A percentile compares a stretch with the other conserved stretches of the same genome.
These are phyloP conservation scores for Pogonophryne albipinna DNA, from an alignment of 2,797 vertebrate genomes.

Conservation along the genomic window DNA sequence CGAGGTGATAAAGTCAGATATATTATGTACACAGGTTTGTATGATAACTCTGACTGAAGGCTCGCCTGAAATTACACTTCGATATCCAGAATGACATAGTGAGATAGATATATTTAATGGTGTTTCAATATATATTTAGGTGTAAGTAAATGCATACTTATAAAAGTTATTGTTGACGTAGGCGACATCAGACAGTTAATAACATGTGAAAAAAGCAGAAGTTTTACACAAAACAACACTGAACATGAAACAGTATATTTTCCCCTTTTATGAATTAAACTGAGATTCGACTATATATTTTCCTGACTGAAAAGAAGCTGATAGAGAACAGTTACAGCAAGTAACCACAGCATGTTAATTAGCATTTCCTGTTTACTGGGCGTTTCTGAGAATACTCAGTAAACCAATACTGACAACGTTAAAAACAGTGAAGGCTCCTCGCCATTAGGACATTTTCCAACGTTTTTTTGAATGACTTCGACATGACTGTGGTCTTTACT, in stretches of 20 bases:
- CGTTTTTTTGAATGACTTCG: background rate
- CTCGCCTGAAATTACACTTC: background rate
- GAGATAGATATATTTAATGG: background rate
- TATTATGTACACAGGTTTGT: background rate
- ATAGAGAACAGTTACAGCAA: background rate
- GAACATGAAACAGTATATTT: background rate
- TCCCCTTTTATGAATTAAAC: background rate
- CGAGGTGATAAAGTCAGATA: background rate
- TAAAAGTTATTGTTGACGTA: too few species aligned
- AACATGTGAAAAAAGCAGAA: background rate
- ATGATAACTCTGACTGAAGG: background rate
- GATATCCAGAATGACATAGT: background rate
- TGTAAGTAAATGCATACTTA: background rate
- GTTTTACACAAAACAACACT: background rate
- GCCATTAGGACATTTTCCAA: accelerated
- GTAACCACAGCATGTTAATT: background rate
- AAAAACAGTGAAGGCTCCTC: accelerated
- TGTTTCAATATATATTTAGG: too few species aligned
- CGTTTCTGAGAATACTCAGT: slow-evolving; percentile 12
- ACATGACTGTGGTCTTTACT: slow-evolving; percentile 26
- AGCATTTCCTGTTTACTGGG: slow-evolving; percentile 61
- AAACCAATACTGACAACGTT: background rate
- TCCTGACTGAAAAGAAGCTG: background rate
- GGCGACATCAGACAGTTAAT: background rate
- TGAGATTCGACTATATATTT: background rate